Evolutionary conservation across 2,888 invertebrate species (phyloP).

Genomic region (Tineola bisselliella): DNA sequence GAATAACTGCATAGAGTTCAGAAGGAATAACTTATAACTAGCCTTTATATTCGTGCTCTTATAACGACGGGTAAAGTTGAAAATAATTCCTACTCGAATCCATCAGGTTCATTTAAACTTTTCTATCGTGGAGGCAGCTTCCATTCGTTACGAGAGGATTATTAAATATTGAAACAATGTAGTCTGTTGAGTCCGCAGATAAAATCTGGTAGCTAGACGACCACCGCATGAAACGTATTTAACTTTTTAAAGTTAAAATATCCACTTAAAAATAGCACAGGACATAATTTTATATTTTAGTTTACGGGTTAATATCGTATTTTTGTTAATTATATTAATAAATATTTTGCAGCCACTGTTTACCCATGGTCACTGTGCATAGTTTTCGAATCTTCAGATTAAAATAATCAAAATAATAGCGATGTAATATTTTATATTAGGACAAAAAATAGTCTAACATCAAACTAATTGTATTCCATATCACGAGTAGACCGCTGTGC

Average conservation of each 20-base stretch:
- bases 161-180: conserved; percentile 53
- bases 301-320: no score
- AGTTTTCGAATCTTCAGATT: no score
- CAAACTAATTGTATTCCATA: conserved; percentile 34
- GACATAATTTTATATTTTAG: no score
- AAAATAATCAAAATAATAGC: no score
- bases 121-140: conserved; percentile 37
- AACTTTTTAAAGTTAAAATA: not conserved
- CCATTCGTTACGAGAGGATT: conserved; percentile 61
- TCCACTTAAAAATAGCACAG: conserved; percentile 24
- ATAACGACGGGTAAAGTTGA: not conserved
- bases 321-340: no score
- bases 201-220: conserved; percentile 2
- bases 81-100: conserved; percentile 6
- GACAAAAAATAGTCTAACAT: conserved; percentile 24
- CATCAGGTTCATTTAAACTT: conserved; percentile 52
- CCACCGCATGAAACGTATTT: not conserved
- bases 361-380: no score
- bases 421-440: no score
- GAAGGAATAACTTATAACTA: no score
- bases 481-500: conserved; percentile 48
- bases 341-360: no score
- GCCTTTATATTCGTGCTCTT: not conserved
- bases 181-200: not conserved
- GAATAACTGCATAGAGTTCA: no score